Percentiles rank a stretch among this genome's conserved stretches.
Evolutionary conservation across 35 echinoderm and acorn worm species (phyloP).

Genomic region (Amphiura filiformis): DNA sequence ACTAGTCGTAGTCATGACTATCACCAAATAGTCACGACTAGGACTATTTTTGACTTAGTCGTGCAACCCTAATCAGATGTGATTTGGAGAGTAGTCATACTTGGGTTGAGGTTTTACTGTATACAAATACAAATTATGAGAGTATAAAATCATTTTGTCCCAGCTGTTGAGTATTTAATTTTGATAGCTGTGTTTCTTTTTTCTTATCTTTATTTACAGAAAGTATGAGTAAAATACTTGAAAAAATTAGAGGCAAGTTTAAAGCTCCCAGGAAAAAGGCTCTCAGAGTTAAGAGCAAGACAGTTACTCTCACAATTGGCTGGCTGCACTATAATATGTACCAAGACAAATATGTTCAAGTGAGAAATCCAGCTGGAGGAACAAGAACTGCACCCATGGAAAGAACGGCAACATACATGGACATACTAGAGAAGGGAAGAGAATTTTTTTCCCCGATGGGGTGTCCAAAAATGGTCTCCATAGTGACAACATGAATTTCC

Average conservation of each 20-base stretch:
- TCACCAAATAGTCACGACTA: too few species aligned
- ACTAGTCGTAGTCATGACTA: too few species aligned
- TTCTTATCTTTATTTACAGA: too few species aligned
- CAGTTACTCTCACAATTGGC: conserved; percentile 9
- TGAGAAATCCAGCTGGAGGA: conserved; percentile 13
- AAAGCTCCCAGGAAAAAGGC: conserved; percentile 7
- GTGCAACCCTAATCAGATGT: too few species aligned
- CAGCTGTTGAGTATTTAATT: too few species aligned
- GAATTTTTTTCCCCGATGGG: not conserved
- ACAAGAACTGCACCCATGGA: conserved; percentile 4
- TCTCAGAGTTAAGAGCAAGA: not conserved
- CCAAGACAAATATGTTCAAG: not conserved
- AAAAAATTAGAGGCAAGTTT: not conserved
- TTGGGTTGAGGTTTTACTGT: too few species aligned
- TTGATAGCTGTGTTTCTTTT: too few species aligned
- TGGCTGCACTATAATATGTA: not conserved
- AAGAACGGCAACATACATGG: conserved; percentile 3
- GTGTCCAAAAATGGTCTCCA: not conserved
- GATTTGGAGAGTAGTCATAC: too few species aligned
- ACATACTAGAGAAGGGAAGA: not conserved
- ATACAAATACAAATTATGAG: too few species aligned
- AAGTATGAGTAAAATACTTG: not conserved
- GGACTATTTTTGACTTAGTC: too few species aligned
- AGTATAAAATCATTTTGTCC: too few species aligned
- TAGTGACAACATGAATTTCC: conserved; percentile 3